Base-by-base conservation (phyloP, 2,888 invertebrate species). In the Drosophila fulvimacula region DNA sequence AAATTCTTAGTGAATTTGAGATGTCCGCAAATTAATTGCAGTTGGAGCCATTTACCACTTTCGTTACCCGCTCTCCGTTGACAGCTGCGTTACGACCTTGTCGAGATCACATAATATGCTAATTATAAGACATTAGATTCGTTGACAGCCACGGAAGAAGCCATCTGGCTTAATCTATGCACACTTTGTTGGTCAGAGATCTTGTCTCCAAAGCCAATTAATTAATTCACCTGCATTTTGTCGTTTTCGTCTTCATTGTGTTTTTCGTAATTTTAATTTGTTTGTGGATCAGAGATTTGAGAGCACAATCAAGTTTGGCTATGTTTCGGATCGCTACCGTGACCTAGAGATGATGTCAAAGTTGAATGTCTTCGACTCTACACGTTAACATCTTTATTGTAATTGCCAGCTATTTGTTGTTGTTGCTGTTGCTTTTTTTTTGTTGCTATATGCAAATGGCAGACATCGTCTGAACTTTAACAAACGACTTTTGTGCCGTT, bases 331-430 rank as follows among this genome's bases (percentile, higher is more conserved):
- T 62, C 59, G 48, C 51, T 69, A 60, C 82, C 78, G 60, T 84
- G 87, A 88, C 87, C 88, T 84, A 88, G 87, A 82, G 78, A 69
- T 76, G 80, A 80, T 77, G 83, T 86, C 83, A 86, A 82, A 86
- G 86, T 85, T 88, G 86, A 88, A 85, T 88, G 86, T 81, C 86
- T 80, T 80, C 57, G 58, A 69, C 67, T 79, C 71, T 69, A 73
- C 69, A 81, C 69, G 71, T 68, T 74, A 75, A 72, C 75, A 69
- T 73, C 78, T 82, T 81, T 56, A 65, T 71, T 66, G 62, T 76
- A 76, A 82, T 85, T 85, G 70, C 58, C 56, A 71, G 39, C 30
- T 30, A 55, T 39, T 59, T 57, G 52, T 30, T 52, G 57, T 49
- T 51, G 48, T 41, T 19, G 39, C 11, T 32, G 2, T 32, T 32